Evolutionary conservation across 2,797 vertebrate genomes (phyloP).

Genomic region (Lycodopsis pacificus): DNA sequence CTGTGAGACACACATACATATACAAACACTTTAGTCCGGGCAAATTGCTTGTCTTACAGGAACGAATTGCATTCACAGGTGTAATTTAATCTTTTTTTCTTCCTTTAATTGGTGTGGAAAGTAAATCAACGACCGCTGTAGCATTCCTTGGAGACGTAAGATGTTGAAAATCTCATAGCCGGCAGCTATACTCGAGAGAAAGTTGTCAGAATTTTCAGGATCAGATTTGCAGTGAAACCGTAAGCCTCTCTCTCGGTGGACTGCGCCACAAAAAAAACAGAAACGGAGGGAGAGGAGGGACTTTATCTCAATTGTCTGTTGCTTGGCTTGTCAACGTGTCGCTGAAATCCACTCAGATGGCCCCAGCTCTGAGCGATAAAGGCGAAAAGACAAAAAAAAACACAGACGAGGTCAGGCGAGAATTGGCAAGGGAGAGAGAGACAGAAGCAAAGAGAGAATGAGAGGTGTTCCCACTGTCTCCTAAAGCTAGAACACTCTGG

Average conservation of each 20-base stretch:
- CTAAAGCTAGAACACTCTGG: slow-evolving; percentile 61
- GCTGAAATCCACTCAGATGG: slow-evolving; percentile 59
- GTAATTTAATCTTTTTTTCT: slow-evolving; percentile 67
- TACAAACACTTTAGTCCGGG: slow-evolving; percentile 40
- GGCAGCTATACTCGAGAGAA: slow-evolving; percentile 50
- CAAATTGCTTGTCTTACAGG: slow-evolving; percentile 66
- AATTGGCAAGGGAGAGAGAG: slow-evolving; percentile 44
- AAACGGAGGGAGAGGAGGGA: slow-evolving; percentile 17
- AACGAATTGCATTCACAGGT: slow-evolving; percentile 71
- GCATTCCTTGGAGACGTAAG: slow-evolving; percentile 44
- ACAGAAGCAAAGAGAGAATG: slow-evolving; percentile 24
- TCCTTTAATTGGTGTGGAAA: slow-evolving; percentile 40
- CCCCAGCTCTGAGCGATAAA: slow-evolving; percentile 43
- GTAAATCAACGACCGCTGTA: slow-evolving; percentile 36
- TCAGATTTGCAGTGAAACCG: slow-evolving; percentile 61
- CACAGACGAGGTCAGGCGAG: slow-evolving; percentile 53
- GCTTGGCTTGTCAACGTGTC: slow-evolving; percentile 56
- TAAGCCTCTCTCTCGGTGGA: slow-evolving; percentile 57
- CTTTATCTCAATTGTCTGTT: slow-evolving; percentile 59
- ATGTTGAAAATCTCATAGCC: slow-evolving; percentile 50
- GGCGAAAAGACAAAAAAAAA: slow-evolving; percentile 44
- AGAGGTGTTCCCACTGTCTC: slow-evolving; percentile 54
- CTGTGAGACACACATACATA: slow-evolving; percentile 28
- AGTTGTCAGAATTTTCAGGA: slow-evolving; percentile 55
- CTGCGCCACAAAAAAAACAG: slow-evolving; percentile 22